Conservation (phyloP, 1,140 invertebrate genomes). For the Drosophila orosa region DNA sequence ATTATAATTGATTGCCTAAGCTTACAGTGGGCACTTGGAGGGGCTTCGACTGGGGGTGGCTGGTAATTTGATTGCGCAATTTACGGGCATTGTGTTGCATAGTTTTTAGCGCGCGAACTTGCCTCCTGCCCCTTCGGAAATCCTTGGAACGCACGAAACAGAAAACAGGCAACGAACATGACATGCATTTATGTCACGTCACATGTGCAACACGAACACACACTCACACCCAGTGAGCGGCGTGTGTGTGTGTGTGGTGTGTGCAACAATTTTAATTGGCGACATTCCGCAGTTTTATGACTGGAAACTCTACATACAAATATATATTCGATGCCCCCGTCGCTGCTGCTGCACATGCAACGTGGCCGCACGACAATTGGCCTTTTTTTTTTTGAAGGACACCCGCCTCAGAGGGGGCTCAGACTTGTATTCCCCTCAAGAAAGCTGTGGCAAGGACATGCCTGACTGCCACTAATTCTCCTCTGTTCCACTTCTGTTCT, state of each 20-base stretch:
- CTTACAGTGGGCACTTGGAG: conserved; percentile 26
- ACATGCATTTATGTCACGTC: conserved; percentile 84
- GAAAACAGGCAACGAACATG: conserved; percentile 78
- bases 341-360: conserved; percentile 54
- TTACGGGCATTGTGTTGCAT: conserved; percentile 82
- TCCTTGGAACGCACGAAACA: conserved; percentile 61
- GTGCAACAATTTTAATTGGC: conserved; percentile 82
- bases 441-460: conserved; percentile 46
- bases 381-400: conserved; percentile 69
- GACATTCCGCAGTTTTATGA: conserved; percentile 82
- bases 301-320: conserved; percentile 83
- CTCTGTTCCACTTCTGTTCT: conserved; percentile 34
- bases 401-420: conserved; percentile 20
- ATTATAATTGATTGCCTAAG: conserved; percentile 82
- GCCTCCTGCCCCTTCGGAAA: conserved; percentile 21
- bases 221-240: conserved; percentile 9
- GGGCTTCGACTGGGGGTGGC: conserved; percentile 12
- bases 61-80: conserved; percentile 82
- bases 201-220: conserved; percentile 76
- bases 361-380: conserved; percentile 80
- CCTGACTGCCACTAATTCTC: conserved; percentile 23
- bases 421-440: no score
- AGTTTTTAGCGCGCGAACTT: conserved; percentile 76
- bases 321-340: conserved; percentile 65
- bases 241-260: conserved; percentile 36